Evolutionary conservation across 2,888 invertebrate species (phyloP).

Genomic region (Argynnis bischoffii): DNA sequence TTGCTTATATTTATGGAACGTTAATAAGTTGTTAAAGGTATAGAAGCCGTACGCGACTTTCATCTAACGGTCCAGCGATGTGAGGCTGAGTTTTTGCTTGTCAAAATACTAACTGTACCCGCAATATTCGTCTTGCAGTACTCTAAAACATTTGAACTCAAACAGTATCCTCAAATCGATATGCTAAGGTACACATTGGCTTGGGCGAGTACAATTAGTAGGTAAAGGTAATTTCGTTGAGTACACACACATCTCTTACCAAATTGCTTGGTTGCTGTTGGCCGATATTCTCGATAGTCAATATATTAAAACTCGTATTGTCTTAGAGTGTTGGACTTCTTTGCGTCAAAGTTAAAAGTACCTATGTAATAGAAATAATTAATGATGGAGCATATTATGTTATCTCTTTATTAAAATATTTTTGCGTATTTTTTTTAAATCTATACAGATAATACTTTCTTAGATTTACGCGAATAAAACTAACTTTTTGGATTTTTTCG

Average conservation of each 20-base stretch:
- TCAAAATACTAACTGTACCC: conserved; percentile 73
- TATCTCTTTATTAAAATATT: too few species aligned
- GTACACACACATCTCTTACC: conserved; percentile 24
- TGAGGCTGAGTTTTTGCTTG: conserved; percentile 69
- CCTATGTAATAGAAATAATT: too few species aligned
- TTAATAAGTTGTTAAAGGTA: conserved; percentile 34
- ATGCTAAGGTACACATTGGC: conserved; percentile 32
- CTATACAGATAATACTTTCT: too few species aligned
- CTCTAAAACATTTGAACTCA: conserved; percentile 41
- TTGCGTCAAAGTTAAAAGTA: background rate
- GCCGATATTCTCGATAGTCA: conserved; percentile 32
- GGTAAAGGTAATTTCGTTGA: conserved; percentile 16
- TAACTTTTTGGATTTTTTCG: too few species aligned
- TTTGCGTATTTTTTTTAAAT: too few species aligned
- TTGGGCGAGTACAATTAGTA: background rate
- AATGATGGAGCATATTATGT: too few species aligned
- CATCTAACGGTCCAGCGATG: conserved; percentile 61
- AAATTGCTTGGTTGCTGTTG: conserved; percentile 29
- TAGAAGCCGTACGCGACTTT: conserved; percentile 54
- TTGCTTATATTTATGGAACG: conserved; percentile 25
- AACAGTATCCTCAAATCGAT: conserved; percentile 45
- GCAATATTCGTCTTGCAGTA: conserved; percentile 52
- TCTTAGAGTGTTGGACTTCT: conserved; percentile 9
- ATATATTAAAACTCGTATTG: conserved; percentile 7
- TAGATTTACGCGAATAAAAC: too few species aligned